Base-by-base conservation (phyloP, 2,113 vertebrate species). In the Panurus biarmicus region DNA sequence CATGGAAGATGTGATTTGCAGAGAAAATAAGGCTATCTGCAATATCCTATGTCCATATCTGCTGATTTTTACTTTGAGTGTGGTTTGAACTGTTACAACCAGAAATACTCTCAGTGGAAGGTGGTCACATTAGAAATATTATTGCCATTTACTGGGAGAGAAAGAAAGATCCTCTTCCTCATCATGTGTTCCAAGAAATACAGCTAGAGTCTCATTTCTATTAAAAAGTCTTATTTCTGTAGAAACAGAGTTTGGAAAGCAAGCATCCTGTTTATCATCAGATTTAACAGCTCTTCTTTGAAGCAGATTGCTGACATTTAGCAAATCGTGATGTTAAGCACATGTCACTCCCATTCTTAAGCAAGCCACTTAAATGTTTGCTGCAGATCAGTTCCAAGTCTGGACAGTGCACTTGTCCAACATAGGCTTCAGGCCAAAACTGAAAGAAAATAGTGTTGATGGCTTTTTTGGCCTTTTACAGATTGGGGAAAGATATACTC, bases 401-500 rank as follows among this genome's bases (percentile, higher is more conserved):
- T 90, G 50, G 56, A 53, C 33, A 6, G 47, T 42, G 17, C n/a
- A 28, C 21, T 90, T 90, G 67, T 69, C 66, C 66, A 65, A 21
- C 45, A 8, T 21, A 54, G 44, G 14, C 60, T 73, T 94, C 47
- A 65, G 58, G 45, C 78, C 50, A 84, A 80, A 80, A 85, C 21
- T 77, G 38, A 64, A 60, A 53, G 61, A 90, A 94, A 86, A 62
- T 40, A 82, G 16, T 64, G n/a, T 72, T 62, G 69, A 50, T 94
- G 53, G 76, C 35, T 85, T 69, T 87, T 91, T 64, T 78, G 40
- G 82, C 74, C 31, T 87, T 85, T 72, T 79, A 44, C 57, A 75
- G 38, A 44, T 5, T 67, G 44, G 14, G 64, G 60, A 74, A 90
- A 75, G 45, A 57, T 76, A 73, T 17, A 70, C 47, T 65, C 47